Evolutionary conservation across 2,888 invertebrate species (phyloP).

Genomic region (Aphodius granarius): DNA sequence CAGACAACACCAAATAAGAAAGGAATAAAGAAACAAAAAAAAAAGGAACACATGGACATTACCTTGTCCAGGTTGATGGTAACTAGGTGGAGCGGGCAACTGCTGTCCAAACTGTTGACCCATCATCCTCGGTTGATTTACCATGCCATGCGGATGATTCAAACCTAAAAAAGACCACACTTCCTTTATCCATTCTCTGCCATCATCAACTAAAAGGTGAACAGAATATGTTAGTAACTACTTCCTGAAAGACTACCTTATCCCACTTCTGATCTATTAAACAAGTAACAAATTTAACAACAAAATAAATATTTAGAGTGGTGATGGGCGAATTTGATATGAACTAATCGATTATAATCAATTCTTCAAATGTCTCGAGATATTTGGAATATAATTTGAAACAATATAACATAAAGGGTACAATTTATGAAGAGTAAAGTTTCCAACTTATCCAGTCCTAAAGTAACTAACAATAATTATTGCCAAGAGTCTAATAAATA

Average conservation of each 20-base stretch:
- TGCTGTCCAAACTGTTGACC: conserved; percentile 42
- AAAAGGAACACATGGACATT: too few relatives aligned
- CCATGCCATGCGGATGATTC: conserved; percentile 45
- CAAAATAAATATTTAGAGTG: background rate
- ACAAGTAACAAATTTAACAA: background rate
- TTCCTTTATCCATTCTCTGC: conserved; percentile 6
- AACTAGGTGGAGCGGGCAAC: conserved; percentile 56
- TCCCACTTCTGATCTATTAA: background rate
- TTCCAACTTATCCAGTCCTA: too few relatives aligned
- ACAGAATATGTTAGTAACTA: background rate
- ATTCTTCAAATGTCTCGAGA: too few relatives aligned
- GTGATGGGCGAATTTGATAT: too few relatives aligned
- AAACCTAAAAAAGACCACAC: conserved; percentile 32
- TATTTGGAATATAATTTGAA: too few relatives aligned
- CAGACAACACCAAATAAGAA: too few relatives aligned
- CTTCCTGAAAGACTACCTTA: background rate
- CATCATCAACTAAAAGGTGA: background rate
- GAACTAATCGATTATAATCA: too few relatives aligned
- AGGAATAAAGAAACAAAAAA: too few relatives aligned
- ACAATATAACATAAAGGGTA: too few relatives aligned
- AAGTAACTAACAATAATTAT: too few relatives aligned
- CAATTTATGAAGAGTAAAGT: too few relatives aligned
- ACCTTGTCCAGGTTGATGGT: conserved; percentile 43
- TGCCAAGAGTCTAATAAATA: too few relatives aligned
- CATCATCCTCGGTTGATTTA: conserved; percentile 38